phyloP scores from a whole-genome alignment of 2,797 vertebrate genomes.

The Centroberyx gerrardi region DNA sequence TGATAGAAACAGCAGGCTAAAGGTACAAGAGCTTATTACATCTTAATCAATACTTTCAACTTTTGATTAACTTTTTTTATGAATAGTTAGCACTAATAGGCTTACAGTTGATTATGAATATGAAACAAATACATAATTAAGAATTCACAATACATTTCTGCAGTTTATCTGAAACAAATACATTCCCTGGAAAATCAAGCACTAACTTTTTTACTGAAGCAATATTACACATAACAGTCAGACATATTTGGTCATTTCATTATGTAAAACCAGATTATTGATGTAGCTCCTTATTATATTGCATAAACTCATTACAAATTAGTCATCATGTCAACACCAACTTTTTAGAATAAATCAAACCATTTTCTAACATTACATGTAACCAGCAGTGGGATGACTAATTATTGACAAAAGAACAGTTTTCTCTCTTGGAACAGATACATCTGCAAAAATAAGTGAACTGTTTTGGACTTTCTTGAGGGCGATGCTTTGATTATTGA shows the following conservation, averaged over 20 bases:
- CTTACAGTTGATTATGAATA: neutral
- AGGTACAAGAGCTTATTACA: neutral
- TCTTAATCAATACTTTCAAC: neutral
- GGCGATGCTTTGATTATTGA: neutral
- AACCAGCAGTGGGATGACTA: neutral
- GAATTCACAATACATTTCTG: neutral
- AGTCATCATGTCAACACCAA: too few species aligned
- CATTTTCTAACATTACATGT: neutral
- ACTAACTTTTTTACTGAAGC: neutral
- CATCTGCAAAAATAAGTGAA: neutral
- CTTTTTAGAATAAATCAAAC: neutral
- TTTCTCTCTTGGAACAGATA: neutral
- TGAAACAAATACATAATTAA: neutral
- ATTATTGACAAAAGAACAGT: neutral
- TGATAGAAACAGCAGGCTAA: slow-evolving; percentile 1
- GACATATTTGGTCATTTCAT: neutral
- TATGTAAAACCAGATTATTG: neutral
- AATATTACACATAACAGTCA: neutral
- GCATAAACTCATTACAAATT: neutral
- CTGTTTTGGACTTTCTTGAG: neutral
- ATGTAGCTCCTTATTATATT: neutral
- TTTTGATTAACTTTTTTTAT: neutral
- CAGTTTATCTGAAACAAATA: neutral
- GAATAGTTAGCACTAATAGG: too few species aligned
- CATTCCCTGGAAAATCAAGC: neutral